Evolutionary conservation across 53 echinoderm and acorn worm genomes (phyloP), one percentile per base, ranked within the genome.

Genomic region (Temnopleurus reevesii): DNA sequence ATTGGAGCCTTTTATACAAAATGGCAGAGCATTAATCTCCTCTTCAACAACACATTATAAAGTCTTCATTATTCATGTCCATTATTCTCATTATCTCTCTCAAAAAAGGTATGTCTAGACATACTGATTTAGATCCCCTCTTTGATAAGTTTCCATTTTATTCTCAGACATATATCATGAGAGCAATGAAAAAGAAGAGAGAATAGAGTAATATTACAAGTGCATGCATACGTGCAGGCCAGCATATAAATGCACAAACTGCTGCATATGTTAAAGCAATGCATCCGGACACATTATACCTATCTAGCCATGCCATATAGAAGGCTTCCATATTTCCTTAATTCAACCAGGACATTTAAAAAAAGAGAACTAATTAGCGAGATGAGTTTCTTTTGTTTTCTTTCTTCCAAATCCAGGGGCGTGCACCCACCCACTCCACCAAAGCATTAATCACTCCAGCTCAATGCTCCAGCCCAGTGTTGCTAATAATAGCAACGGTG

Each of bases 401-500:
- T 17, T 17, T 15, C 26, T 65, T 31, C 15, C 45, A 45, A 51
- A 46, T 51, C 81, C 81, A 81, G 81, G 81, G 81, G 45, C 81
- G 51, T 51, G 30, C 81, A 53, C 81, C 81, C 81, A 81, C 15
- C 44, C 77, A 29, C 81, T 51, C 26, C n/a, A n/a, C n/a, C n/a
- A n/a, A n/a, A n/a, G 29, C 44, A 77, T 81, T 81, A 30, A 53
- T 81, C 45, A 81, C 45, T 53, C 29, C 28, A 49, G 45, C 46
- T 81, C 53, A 19, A 58, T 25, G 81, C 55, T 81, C 54, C 41
- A 12, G 26, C 81, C 24, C 12, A n/a, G 58, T 57, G 84, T 84
- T 84, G 38, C 84, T 84, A 84, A 57, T 84, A 84, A 84, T 84
- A 84, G 84, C 84, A 58, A 36, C 57, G 30, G 81, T 27, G 81